Percentiles rank a stretch among this genome's conserved stretches.
Conservation (phyloP, 2,113 vertebrate species). For the Megaptera novaeangliae region DNA sequence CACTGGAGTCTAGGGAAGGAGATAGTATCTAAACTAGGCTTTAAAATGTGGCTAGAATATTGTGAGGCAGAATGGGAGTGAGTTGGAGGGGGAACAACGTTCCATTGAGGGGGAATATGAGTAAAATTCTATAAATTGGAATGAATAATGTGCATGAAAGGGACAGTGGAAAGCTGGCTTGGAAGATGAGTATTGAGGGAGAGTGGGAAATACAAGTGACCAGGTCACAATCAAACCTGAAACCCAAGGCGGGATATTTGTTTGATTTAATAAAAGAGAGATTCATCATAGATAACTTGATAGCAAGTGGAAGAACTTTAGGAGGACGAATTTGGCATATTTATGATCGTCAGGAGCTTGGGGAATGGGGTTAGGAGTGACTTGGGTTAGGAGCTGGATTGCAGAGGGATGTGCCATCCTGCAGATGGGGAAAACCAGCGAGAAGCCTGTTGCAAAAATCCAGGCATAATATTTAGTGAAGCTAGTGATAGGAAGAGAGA, state of each 20-base stretch:
- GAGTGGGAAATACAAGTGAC: background rate
- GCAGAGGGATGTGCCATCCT: background rate
- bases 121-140: background rate
- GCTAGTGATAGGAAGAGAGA: background rate
- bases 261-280: background rate
- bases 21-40: background rate
- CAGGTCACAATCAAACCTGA: background rate
- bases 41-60: background rate
- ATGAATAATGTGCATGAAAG: background rate
- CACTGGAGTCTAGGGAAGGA: background rate
- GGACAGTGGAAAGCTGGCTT: background rate
- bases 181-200: background rate
- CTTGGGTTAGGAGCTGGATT: background rate
- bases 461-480: background rate
- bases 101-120: background rate
- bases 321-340: background rate
- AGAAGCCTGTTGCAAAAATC: background rate
- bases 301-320: background rate
- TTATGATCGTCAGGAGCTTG: background rate
- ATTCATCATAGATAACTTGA: background rate
- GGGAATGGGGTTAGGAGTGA: background rate
- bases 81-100: background rate
- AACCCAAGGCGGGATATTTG: background rate
- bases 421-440: accelerated
- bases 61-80: background rate